Evolutionary conservation across 1,140 invertebrate genomes (phyloP).

Genomic region (Neocloeon triangulifer): DNA sequence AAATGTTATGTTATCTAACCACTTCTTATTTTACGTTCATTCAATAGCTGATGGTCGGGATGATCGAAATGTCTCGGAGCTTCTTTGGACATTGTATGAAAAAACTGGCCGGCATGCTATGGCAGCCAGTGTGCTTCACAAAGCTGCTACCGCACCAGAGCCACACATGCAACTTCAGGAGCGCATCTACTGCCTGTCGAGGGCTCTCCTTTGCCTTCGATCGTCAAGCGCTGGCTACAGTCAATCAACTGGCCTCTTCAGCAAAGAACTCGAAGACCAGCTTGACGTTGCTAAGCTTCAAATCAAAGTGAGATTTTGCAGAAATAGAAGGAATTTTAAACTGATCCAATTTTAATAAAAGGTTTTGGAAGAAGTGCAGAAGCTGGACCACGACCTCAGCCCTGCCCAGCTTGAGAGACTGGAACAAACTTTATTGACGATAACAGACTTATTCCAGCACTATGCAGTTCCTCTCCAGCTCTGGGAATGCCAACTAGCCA

Average conservation of each 20-base stretch:
- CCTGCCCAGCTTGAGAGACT: too few relatives aligned
- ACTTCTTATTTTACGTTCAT: too few relatives aligned
- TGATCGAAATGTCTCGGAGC: constrained; percentile 56
- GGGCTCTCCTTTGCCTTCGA: constrained; percentile 87
- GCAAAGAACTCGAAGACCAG: constrained; percentile 85
- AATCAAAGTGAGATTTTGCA: constrained; percentile 25
- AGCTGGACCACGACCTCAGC: too few relatives aligned
- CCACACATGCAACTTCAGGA: constrained; percentile 36
- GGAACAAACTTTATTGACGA: constrained; percentile 8
- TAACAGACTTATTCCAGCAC: too few relatives aligned
- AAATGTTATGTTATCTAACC: too few relatives aligned
- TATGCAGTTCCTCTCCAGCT: constrained; percentile 58
- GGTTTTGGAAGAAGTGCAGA: too few relatives aligned
- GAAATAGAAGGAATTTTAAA: too few relatives aligned
- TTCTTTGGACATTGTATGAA: constrained; percentile 93
- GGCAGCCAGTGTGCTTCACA: constrained; percentile 77
- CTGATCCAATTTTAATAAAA: too few relatives aligned
- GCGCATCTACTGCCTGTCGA: constrained; percentile 72
- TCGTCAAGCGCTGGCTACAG: constrained; percentile 59
- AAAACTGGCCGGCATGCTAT: constrained; percentile 73
- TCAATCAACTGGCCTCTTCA: constrained; percentile 55
- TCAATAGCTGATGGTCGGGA: constrained; percentile 15
- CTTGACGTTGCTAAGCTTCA: constrained; percentile 72
- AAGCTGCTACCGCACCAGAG: constrained; percentile 62
- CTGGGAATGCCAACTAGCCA: constrained; percentile 67